Evolutionary conservation across 2,888 invertebrate species (phyloP).

Genomic region (Tanypteryx hageni): DNA sequence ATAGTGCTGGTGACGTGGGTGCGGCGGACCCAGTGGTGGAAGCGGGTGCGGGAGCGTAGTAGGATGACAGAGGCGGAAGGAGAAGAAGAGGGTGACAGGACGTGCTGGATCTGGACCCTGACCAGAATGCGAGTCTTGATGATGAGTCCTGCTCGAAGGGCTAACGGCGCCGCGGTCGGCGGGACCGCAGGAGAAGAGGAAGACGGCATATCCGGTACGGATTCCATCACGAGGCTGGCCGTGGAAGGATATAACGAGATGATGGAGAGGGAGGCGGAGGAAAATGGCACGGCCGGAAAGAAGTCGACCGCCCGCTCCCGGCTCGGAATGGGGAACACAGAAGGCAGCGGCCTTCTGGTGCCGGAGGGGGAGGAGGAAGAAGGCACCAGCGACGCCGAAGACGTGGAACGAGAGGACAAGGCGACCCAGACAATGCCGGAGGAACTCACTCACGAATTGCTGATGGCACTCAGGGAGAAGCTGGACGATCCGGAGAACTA

Average conservation of each 20-base stretch:
- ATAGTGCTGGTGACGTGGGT: constrained; percentile 78
- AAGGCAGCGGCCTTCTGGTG: constrained; percentile 67
- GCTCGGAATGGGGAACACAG: not conserved
- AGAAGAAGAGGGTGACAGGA: constrained; percentile 73
- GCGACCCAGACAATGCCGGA: constrained; percentile 85
- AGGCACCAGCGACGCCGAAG: constrained; percentile 57
- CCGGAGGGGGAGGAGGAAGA: constrained; percentile 70
- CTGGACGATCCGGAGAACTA: constrained; percentile 85
- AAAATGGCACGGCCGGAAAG: constrained; percentile 15
- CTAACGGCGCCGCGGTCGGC: constrained; percentile 71
- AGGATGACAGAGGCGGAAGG: constrained; percentile 74
- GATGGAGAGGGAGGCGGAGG: constrained; percentile 76
- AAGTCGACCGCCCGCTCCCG: not conserved
- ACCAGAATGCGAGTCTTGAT: constrained; percentile 27
- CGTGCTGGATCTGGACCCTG: constrained; percentile 73
- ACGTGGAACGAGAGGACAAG: constrained; percentile 76
- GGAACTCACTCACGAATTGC: constrained; percentile 84
- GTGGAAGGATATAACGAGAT: constrained; percentile 82
- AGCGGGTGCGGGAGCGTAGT: constrained; percentile 76
- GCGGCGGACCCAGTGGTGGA: constrained; percentile 80
- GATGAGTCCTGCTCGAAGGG: constrained; percentile 29
- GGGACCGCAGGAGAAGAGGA: constrained; percentile 36
- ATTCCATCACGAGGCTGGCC: constrained; percentile 80
- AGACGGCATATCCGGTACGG: constrained; percentile 75
- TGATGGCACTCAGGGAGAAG: constrained; percentile 82